These are phyloP conservation scores for Nezara viridula DNA, from an alignment of 2,888 invertebrate species.

Conservation along the genomic window DNA sequence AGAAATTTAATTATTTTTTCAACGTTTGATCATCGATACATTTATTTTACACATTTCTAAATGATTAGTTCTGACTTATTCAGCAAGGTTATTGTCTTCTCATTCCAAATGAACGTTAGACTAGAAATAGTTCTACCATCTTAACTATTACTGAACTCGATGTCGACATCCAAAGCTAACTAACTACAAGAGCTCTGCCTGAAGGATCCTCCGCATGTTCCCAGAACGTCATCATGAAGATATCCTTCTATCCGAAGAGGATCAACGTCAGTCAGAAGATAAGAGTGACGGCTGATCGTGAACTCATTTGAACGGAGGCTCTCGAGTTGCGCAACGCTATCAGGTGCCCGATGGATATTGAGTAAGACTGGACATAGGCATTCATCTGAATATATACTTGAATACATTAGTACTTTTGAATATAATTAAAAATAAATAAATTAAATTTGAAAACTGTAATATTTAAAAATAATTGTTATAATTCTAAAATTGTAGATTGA, in stretches of 20 bases:
- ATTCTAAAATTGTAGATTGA: no score
- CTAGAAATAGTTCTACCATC: not conserved
- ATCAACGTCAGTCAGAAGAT: not conserved
- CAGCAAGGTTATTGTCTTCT: no score
- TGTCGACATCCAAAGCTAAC: slow-evolving; percentile 13
- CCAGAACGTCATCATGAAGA: not conserved
- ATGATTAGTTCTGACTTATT: no score
- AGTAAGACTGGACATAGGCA: not conserved
- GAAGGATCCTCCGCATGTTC: not conserved
- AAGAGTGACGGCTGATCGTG: not conserved
- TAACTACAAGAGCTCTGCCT: not conserved
- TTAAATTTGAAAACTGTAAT: no score
- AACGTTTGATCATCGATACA: no score
- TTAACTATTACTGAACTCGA: not conserved
- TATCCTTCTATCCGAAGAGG: not conserved
- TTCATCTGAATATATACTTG: no score
- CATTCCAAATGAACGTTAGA: not conserved
- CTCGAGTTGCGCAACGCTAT: not conserved
- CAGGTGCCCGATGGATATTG: not conserved
- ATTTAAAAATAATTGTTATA: no score
- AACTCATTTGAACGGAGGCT: not conserved
- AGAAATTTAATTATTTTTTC: no score
- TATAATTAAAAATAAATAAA: no score
- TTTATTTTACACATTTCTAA: no score
- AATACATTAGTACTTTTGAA: no score